Evolutionary conservation across 2,888 invertebrate genomes (phyloP), one percentile per base, ranked within the genome.

Genomic region (Athalia cordata): DNA sequence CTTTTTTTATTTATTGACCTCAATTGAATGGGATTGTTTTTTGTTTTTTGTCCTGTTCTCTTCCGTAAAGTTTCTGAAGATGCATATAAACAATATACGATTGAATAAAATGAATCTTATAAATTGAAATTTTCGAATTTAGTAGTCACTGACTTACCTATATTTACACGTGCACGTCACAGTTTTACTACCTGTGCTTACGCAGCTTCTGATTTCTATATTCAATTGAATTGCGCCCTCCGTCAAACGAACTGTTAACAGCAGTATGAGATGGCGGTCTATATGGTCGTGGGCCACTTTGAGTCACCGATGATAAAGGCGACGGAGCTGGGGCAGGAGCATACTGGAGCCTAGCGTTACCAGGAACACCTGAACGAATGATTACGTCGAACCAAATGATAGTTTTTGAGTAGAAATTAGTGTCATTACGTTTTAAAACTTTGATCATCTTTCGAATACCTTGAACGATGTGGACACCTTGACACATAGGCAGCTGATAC

Each of bases 401-500:
- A 9, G 29, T 13, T 11, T 70, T 45, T 4, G 9, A 2, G 0
- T 8, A 43, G n/a, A 57, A 55, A 47, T 15, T 5, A 5, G 55
- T 52, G 9, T 43, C 47, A 72, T 50, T 49, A 74, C n/a, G 47
- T 49, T n/a, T 3, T 5, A 47, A 29, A 15, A 6, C 6, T 8
- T 0, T 3, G 9, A 45, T 68, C 57, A 7, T 45, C 7, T 47
- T 76, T 57, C 15, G 7, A 29, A 52, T 61, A 89, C 89, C 89
- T 87, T 89, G 89, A 77, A 90, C 86, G 80, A 89, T 88, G 84
- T 89, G 89, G 82, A 89, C 87, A 86, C 88, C 89, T 84, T 89
- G 89, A 85, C 89, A 89, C 87, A 90, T 87, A 88, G 89, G 89
- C 88, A 89, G 87, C 88, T 89, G 88, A 83, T 89, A 90, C 83